These are phyloP conservation scores for Pedetes capensis DNA, from an alignment of 2,113 vertebrate species.

Conservation along the genomic window DNA sequence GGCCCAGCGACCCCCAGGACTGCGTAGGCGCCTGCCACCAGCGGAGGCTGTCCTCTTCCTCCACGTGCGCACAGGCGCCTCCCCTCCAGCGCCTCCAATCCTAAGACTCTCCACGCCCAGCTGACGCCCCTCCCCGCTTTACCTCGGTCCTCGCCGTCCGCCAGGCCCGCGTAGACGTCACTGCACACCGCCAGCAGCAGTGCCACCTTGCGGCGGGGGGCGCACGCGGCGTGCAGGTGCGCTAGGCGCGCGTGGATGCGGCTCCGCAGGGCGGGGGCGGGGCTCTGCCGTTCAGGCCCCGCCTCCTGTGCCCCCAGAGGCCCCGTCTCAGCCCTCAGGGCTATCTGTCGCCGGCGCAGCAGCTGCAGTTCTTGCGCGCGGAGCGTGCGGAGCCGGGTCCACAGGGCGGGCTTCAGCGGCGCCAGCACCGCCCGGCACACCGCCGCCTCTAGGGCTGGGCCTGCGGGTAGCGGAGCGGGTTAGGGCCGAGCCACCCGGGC, in stretches of 20 bases:
- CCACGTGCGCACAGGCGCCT: rapidly evolving
- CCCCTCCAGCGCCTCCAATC: neutral
- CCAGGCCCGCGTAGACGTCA: conserved; percentile 90
- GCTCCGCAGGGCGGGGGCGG: conserved; percentile 75
- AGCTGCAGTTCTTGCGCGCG: conserved; percentile 78
- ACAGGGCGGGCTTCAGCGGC: conserved; percentile 84
- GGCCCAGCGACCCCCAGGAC: neutral
- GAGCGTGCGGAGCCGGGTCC: conserved; percentile 82
- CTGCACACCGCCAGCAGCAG: conserved; percentile 90
- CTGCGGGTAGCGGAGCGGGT: conserved; percentile 66
- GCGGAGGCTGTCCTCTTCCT: neutral
- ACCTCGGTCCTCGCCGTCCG: conserved; percentile 69
- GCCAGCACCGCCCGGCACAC: conserved; percentile 90
- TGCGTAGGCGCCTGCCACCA: neutral
- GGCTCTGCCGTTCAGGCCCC: conserved; percentile 80
- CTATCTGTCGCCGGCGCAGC: conserved; percentile 73
- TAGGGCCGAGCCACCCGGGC: neutral
- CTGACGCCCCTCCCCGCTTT: neutral
- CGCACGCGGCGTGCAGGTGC: conserved; percentile 86
- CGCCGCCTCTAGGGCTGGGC: conserved; percentile 85
- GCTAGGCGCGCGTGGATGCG: conserved; percentile 85
- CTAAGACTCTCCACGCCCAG: too few relatives aligned
- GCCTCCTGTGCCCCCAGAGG: conserved; percentile 83
- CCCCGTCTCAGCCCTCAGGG: conserved; percentile 76
- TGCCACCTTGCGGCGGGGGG: conserved; percentile 89